Evolutionary conservation across 2,797 vertebrate species (phyloP), one percentile per base, ranked within the genome.

Genomic region (Thunnus albacares): DNA sequence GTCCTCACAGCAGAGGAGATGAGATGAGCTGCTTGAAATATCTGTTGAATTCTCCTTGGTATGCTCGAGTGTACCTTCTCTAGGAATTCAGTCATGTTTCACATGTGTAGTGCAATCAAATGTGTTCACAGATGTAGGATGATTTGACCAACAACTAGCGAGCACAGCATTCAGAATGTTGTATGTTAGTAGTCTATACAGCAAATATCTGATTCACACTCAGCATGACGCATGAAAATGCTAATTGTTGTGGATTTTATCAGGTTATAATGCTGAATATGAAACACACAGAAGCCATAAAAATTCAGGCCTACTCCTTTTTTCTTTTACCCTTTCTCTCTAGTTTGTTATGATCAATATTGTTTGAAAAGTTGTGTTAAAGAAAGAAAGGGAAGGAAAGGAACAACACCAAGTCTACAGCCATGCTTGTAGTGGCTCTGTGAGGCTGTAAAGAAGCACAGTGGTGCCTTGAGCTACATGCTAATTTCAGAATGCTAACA

Each of bases 1-100:
- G 74, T 90, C 88, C 82, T 81, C 86, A 79, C 82, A 82, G 83
- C 77, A 79, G 58, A 87, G 73, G 78, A 90, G 86, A 92, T 84
- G 87, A 92, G 84, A 86, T 61, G 63, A 88, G 83, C 87, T 62
- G 78, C 75, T 76, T 84, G 87, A 89, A 89, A 89, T 88, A 93
- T 90, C 82, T 80, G 69, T 82, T 33, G 77, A 90, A 90, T 89
- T 88, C 78, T 92, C 80, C 79, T 77, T 77, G 83, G 85, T 85
- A 84, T 80, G 79, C 83, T 83, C 24, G 18, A 81, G 81, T 90
- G 70, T 80, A 78, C 84, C 82, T 75, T 84, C 79, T 85, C 71
- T 9, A 79, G 73, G 71, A 89, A 85, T 89, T 87, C 75, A 87
- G 78, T 91, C 82, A 81, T 73, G 63, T 89, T 84, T 83, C 83